These are phyloP conservation scores for Trichogramma pretiosum DNA, from an alignment of 1,140 invertebrate species.

Conservation along the genomic window DNA sequence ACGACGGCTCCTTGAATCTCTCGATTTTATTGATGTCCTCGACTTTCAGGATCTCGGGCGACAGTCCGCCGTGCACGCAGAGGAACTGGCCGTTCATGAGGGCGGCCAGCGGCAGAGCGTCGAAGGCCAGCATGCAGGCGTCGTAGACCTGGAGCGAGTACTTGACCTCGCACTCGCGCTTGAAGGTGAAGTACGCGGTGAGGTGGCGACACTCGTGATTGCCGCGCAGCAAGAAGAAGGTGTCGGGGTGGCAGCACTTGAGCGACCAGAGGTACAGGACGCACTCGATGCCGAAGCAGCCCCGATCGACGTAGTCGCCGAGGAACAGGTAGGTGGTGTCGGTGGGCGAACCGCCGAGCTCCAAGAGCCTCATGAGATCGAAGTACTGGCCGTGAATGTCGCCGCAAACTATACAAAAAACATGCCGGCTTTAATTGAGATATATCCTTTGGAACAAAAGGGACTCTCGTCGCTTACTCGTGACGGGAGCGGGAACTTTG, in stretches of 20 bases:
- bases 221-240: conserved; percentile 95
- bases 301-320: too few relatives aligned
- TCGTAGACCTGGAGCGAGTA: conserved; percentile 99
- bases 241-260: conserved; percentile 97
- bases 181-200: conserved; percentile 99
- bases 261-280: conserved; percentile 98
- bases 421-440: neutral
- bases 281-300: neutral
- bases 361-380: conserved; percentile 99
- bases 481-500: conserved; percentile 98
- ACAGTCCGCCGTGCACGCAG: conserved; percentile 98
- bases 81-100: conserved; percentile 99
- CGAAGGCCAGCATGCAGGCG: conserved; percentile 99
- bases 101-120: conserved; percentile 97
- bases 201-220: conserved; percentile 99
- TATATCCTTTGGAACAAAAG: neutral
- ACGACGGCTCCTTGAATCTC: conserved; percentile 99
- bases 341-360: conserved; percentile 99
- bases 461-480: conserved; percentile 53
- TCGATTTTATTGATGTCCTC: conserved; percentile 99
- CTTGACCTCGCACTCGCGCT: conserved; percentile 99
- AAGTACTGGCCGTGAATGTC: conserved; percentile 99
- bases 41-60: conserved; percentile 97
- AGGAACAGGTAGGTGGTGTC: too few relatives aligned
- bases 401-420: conserved; percentile 79